Conservation (phyloP, 2,888 invertebrate species). For the Helobdella robusta region DNA sequence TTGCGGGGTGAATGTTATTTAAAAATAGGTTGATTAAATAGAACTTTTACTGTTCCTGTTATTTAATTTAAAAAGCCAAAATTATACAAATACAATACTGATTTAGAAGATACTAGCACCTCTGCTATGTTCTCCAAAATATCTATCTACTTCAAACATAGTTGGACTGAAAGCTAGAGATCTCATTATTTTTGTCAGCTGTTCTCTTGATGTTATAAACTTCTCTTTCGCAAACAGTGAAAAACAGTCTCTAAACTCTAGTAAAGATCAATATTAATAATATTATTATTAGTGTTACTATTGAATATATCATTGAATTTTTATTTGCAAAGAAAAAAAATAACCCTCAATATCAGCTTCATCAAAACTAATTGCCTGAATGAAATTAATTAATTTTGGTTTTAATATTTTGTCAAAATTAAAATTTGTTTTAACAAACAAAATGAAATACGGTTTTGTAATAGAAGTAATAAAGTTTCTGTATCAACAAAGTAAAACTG, state of each 20-base stretch:
- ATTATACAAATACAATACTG: too few species aligned
- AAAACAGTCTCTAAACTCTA: constrained; percentile 92
- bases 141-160: constrained; percentile 74
- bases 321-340: constrained; percentile 39
- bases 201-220: constrained; percentile 78
- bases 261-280: constrained; percentile 31
- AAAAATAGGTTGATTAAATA: neutral
- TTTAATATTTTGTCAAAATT: neutral
- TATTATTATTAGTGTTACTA: neutral
- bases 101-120: too few species aligned
- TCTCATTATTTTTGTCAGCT: constrained; percentile 84
- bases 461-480: too few species aligned
- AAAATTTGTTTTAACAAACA: neutral
- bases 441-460: too few species aligned
- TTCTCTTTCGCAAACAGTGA: constrained; percentile 71
- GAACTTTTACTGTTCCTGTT: too few species aligned
- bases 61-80: too few species aligned
- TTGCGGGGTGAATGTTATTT: neutral
- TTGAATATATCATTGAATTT: neutral
- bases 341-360: constrained; percentile 90
- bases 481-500: too few species aligned
- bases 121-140: constrained; percentile 55
- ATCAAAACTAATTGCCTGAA: constrained; percentile 79
- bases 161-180: constrained; percentile 88
- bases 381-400: neutral